These are phyloP conservation scores for Gulo gulo DNA, from an alignment of 2,113 vertebrate genomes.

Conservation along the genomic window DNA sequence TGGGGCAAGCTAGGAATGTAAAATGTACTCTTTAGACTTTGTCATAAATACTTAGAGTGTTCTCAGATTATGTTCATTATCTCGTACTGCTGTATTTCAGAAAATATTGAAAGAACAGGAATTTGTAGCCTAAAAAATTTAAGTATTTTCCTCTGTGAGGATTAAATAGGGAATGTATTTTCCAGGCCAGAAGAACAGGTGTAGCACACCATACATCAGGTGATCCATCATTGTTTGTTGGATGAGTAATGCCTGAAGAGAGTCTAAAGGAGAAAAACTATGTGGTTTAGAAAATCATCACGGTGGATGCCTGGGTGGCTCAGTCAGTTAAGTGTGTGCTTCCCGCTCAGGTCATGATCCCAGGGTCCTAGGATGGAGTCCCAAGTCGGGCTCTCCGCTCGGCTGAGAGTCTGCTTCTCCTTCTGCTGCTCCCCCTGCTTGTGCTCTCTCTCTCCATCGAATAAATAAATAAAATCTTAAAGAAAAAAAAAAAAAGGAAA, in stretches of 20 bases:
- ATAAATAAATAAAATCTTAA: too few relatives aligned
- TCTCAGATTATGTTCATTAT: neutral
- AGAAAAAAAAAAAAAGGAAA: neutral
- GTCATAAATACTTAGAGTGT: neutral
- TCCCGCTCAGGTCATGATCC: too few relatives aligned
- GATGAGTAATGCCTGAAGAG: neutral
- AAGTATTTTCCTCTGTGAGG: neutral
- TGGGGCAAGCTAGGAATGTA: neutral
- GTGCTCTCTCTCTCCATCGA: too few relatives aligned
- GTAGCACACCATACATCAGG: neutral
- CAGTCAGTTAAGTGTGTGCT: too few relatives aligned
- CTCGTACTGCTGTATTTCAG: neutral
- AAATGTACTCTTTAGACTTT: neutral
- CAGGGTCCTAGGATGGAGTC: too few relatives aligned
- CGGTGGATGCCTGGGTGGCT: too few relatives aligned
- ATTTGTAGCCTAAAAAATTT: neutral
- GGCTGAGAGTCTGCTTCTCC: neutral
- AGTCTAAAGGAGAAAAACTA: neutral
- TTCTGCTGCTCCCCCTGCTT: neutral
- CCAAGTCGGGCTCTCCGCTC: neutral
- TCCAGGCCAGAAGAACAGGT: neutral
- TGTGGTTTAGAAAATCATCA: neutral
- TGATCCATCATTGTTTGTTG: neutral
- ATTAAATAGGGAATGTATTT: neutral
- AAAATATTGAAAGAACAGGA: conserved; percentile 6